Conservation (phyloP, 2,113 vertebrate species). For the Xyliphius kryptos region DNA sequence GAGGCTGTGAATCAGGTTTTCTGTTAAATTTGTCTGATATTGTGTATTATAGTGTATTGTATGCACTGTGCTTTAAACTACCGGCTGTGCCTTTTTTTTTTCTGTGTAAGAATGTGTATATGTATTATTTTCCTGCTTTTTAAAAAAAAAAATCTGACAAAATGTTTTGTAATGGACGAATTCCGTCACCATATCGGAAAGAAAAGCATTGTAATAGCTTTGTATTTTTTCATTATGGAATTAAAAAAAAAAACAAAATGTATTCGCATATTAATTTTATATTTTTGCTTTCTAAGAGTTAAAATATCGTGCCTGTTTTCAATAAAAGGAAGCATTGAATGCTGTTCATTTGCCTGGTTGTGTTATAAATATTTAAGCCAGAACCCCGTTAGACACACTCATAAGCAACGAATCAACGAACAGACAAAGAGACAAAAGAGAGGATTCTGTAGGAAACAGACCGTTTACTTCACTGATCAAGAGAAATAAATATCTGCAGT, state of each 20-base stretch:
- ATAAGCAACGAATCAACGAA: no score
- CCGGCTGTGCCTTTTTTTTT: slow-evolving; percentile 93
- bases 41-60: slow-evolving; percentile 58
- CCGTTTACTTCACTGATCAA: slow-evolving; percentile 74
- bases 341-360: slow-evolving; percentile 31
- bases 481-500: slow-evolving; percentile 79
- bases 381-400: no score
- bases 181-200: slow-evolving; percentile 64
- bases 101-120: slow-evolving; percentile 77
- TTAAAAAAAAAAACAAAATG: slow-evolving; percentile 51
- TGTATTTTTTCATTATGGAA: slow-evolving; percentile 66
- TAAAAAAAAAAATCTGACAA: slow-evolving; percentile 57
- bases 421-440: slow-evolving; percentile 24
- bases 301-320: slow-evolving; percentile 64
- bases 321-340: slow-evolving; percentile 54
- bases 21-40: slow-evolving; percentile 48
- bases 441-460: slow-evolving; percentile 61
- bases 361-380: no score
- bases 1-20: slow-evolving; percentile 75
- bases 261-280: slow-evolving; percentile 70
- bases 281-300: slow-evolving; percentile 71
- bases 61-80: slow-evolving; percentile 78
- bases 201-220: slow-evolving; percentile 70
- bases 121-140: slow-evolving; percentile 80
- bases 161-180: slow-evolving; percentile 65